A percentile compares a stretch with the other conserved stretches of the same genome.
phyloP scores from a whole-genome alignment of 2,888 invertebrate species.

The Dinocampus coccinellae region DNA sequence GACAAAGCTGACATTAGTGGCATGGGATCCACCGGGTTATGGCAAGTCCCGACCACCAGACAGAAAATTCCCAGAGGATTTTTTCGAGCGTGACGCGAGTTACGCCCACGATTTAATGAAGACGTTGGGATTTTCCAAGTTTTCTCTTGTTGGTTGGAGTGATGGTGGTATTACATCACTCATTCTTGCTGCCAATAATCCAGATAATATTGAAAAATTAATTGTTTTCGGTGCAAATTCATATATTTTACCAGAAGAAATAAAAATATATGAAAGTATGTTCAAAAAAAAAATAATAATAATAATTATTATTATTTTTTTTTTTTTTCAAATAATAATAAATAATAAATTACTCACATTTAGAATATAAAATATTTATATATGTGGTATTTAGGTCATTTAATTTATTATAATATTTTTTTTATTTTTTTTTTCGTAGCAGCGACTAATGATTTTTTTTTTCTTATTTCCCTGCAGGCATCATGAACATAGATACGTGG shows the following conservation, averaged over 20 bases:
- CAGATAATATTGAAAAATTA: slow-evolving; percentile 77
- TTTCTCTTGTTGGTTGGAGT: slow-evolving; percentile 89
- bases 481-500: slow-evolving; percentile 83
- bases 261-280: slow-evolving; percentile 75
- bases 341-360: too few relatives aligned
- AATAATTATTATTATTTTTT: too few relatives aligned
- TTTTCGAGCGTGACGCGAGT: slow-evolving; percentile 82
- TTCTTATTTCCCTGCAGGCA: slow-evolving; percentile 69
- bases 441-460: background rate
- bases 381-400: background rate
- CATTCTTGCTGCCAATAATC: slow-evolving; percentile 81
- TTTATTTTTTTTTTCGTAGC: background rate
- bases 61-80: slow-evolving; percentile 78
- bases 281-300: too few relatives aligned
- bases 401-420: too few relatives aligned
- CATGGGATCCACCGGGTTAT: slow-evolving; percentile 91
- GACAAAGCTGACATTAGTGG: slow-evolving; percentile 76
- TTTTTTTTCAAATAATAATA: background rate
- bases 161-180: slow-evolving; percentile 87
- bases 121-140: slow-evolving; percentile 76
- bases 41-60: slow-evolving; percentile 86
- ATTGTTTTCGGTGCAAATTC: slow-evolving; percentile 85
- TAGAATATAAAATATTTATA: too few relatives aligned
- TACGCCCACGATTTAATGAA: slow-evolving; percentile 80
- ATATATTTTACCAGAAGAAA: slow-evolving; percentile 79